Percentiles rank a stretch among this genome's conserved stretches.
Evolutionary conservation across 2,113 vertebrate species (phyloP).

Genomic region (Onychostruthus taczanowskii): DNA sequence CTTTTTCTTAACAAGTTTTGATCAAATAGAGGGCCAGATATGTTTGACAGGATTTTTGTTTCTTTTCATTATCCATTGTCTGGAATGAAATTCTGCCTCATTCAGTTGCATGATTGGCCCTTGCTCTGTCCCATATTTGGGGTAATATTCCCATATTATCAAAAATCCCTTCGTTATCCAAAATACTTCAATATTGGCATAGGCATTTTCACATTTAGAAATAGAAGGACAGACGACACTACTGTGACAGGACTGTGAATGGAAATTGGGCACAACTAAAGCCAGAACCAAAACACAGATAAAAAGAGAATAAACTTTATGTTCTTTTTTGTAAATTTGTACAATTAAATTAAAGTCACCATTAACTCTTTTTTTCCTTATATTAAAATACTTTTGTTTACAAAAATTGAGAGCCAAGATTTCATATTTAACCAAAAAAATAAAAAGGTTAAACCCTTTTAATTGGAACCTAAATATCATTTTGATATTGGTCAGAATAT

Average conservation of each 20-base stretch:
- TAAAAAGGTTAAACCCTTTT: not conserved
- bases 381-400: not conserved
- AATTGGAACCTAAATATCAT: not conserved
- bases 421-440: not conserved
- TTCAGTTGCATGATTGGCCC: not conserved
- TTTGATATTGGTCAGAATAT: not conserved
- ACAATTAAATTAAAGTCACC: not conserved
- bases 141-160: not conserved
- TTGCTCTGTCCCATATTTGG: not conserved
- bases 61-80: not conserved
- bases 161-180: not conserved
- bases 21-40: not conserved
- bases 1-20: not conserved
- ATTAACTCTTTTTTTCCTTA: not conserved
- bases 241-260: not conserved
- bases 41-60: not conserved
- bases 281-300: not conserved
- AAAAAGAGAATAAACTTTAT: not conserved
- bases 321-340: not conserved
- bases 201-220: not conserved
- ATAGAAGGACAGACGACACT: not conserved
- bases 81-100: not conserved
- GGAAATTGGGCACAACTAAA: not conserved
- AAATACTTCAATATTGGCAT: not conserved
- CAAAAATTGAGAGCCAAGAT: not conserved